phyloP scores from a whole-genome alignment of 2,888 invertebrate species.

The Odontocolon sp. region DNA sequence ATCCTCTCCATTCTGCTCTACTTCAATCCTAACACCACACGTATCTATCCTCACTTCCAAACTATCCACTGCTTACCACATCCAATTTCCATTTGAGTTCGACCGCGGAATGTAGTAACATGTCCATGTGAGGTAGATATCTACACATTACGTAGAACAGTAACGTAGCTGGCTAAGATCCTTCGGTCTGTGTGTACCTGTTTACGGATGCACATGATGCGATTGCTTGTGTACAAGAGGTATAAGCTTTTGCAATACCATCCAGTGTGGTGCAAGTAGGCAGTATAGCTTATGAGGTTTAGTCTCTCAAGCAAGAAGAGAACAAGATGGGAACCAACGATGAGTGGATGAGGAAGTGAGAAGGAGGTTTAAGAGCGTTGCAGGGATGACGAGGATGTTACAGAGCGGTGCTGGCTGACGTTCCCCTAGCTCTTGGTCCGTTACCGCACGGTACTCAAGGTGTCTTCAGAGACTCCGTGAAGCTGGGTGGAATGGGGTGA shows the following conservation, averaged over 20 bases:
- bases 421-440: slow-evolving; percentile 20
- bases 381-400: slow-evolving; percentile 35
- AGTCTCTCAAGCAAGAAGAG: slow-evolving; percentile 1
- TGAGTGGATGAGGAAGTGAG: no score
- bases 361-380: slow-evolving; percentile 25
- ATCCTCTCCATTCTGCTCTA: not conserved
- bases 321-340: no score
- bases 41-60: not conserved
- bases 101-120: slow-evolving; percentile 51
- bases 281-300: not conserved
- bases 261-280: slow-evolving; percentile 19
- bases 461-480: slow-evolving; percentile 28
- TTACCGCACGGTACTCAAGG: slow-evolving; percentile 19
- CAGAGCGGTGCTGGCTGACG: slow-evolving; percentile 32
- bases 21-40: not conserved
- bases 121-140: slow-evolving; percentile 21
- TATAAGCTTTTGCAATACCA: slow-evolving; percentile 43
- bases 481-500: not conserved
- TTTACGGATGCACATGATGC: slow-evolving; percentile 1
- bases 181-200: not conserved
- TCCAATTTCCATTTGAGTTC: slow-evolving; percentile 52
- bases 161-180: slow-evolving; percentile 6
- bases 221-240: slow-evolving; percentile 24
- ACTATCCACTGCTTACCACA: slow-evolving; percentile 14
- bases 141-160: slow-evolving; percentile 29